Conservation (phyloP, 2,113 vertebrate genomes). For the Tupaia tana region DNA sequence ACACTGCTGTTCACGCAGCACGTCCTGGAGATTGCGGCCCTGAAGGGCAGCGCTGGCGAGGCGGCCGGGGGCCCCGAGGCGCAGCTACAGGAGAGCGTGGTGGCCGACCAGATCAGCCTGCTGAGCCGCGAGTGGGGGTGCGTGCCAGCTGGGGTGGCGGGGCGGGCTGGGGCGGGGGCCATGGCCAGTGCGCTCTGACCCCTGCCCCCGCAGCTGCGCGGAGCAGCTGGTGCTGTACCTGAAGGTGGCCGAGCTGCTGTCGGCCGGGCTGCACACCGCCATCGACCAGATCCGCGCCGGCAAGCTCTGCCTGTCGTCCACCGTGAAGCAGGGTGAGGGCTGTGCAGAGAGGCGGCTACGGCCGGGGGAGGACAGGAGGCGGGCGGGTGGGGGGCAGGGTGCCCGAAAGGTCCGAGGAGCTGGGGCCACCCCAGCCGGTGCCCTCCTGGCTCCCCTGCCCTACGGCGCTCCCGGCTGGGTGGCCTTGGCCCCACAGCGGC, state of each 20-base stretch:
- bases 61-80: slow-evolving; percentile 84
- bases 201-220: slow-evolving; percentile 88
- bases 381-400: neutral
- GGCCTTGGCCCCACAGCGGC: no score
- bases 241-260: slow-evolving; percentile 95
- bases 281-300: slow-evolving; percentile 93
- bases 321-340: slow-evolving; percentile 94
- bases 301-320: slow-evolving; percentile 92
- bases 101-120: slow-evolving; percentile 97
- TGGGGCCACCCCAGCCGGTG: neutral
- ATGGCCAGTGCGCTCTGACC: neutral
- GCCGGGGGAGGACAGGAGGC: neutral
- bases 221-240: slow-evolving; percentile 97
- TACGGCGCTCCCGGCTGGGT: neutral
- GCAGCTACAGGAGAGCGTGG: slow-evolving; percentile 94
- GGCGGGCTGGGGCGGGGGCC: rapidly evolving
- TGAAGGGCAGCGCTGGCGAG: slow-evolving; percentile 89
- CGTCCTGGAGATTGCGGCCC: slow-evolving; percentile 92
- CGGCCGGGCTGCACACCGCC: slow-evolving; percentile 91
- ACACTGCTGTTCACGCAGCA: slow-evolving; percentile 93
- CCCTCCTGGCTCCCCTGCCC: no score
- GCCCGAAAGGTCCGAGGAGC: neutral
- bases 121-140: slow-evolving; percentile 97
- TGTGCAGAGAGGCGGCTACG: no score
- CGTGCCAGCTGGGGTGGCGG: neutral